phyloP scores from a whole-genome alignment of 2,888 invertebrate genomes.

The Pterostichus madidus region DNA sequence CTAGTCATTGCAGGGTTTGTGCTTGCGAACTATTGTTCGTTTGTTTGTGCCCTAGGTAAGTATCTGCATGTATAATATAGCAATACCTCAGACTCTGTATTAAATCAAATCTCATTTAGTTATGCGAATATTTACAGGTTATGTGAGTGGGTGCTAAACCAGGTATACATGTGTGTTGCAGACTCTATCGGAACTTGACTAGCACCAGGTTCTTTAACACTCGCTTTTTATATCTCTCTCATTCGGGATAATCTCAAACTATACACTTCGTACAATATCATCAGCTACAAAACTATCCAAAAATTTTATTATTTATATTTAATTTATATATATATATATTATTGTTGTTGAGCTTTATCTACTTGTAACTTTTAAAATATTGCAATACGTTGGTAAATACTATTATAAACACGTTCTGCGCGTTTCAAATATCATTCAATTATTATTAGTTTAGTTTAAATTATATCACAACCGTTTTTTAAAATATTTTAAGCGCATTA shows the following conservation, averaged over 20 bases:
- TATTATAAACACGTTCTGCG: conserved; percentile 18
- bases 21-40: neutral
- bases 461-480: conserved; percentile 63
- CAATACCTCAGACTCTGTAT: conserved; percentile 62
- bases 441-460: conserved; percentile 26
- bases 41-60: neutral
- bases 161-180: conserved; percentile 47
- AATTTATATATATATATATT: neutral
- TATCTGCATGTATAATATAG: conserved; percentile 9
- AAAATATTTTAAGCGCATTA: conserved; percentile 55
- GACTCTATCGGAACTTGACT: neutral
- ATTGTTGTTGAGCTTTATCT: conserved; percentile 40
- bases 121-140: conserved; percentile 64
- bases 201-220: conserved; percentile 26
- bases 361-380: conserved; percentile 24
- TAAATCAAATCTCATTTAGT: conserved; percentile 65
- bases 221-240: neutral
- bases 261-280: too few relatives aligned
- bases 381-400: neutral
- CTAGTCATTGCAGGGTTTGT: conserved; percentile 13
- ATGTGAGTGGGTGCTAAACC: conserved; percentile 60
- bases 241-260: too few relatives aligned
- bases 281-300: conserved; percentile 26
- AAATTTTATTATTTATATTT: neutral
- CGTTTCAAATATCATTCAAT: neutral